These are phyloP conservation scores for Chrysolina oricalcia DNA, from an alignment of 2,888 invertebrate species.

Conservation along the genomic window DNA sequence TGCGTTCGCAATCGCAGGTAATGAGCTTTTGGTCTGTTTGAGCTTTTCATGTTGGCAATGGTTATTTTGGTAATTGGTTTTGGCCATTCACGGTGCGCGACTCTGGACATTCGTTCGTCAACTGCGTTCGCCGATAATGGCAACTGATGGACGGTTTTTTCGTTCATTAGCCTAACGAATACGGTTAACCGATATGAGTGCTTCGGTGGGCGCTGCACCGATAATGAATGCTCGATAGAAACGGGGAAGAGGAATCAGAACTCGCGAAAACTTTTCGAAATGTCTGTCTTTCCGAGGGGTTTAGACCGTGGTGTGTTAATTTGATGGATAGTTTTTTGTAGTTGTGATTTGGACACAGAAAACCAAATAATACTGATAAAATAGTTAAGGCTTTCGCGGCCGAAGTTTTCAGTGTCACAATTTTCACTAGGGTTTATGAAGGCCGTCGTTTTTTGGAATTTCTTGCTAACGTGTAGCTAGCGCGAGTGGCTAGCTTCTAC, in stretches of 20 bases:
- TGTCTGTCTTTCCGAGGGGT: too few relatives aligned
- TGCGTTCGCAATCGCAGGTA: slow-evolving; percentile 61
- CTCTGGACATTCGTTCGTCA: slow-evolving; percentile 38
- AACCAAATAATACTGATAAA: too few relatives aligned
- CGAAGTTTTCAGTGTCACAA: too few relatives aligned
- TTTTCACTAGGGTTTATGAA: too few relatives aligned
- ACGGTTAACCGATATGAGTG: slow-evolving; percentile 13
- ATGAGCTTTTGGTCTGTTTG: slow-evolving; percentile 63
- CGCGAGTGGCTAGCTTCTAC: too few relatives aligned
- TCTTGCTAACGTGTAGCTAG: too few relatives aligned
- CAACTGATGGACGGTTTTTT: slow-evolving; percentile 21
- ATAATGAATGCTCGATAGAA: background rate
- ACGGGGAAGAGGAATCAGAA: background rate
- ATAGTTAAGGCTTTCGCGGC: too few relatives aligned
- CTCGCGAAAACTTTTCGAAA: background rate
- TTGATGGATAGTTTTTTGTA: too few relatives aligned
- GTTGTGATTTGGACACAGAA: too few relatives aligned
- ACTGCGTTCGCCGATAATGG: slow-evolving; percentile 29
- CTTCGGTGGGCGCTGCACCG: background rate
- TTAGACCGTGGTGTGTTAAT: too few relatives aligned
- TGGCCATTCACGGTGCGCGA: slow-evolving; percentile 43
- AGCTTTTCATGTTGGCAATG: slow-evolving; percentile 61
- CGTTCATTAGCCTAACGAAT: slow-evolving; percentile 31
- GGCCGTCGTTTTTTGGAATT: too few relatives aligned
- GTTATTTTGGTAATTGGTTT: slow-evolving; percentile 57